Base-by-base conservation (phyloP, 2,113 vertebrate genomes). In the Melanerpes formicivorus region DNA sequence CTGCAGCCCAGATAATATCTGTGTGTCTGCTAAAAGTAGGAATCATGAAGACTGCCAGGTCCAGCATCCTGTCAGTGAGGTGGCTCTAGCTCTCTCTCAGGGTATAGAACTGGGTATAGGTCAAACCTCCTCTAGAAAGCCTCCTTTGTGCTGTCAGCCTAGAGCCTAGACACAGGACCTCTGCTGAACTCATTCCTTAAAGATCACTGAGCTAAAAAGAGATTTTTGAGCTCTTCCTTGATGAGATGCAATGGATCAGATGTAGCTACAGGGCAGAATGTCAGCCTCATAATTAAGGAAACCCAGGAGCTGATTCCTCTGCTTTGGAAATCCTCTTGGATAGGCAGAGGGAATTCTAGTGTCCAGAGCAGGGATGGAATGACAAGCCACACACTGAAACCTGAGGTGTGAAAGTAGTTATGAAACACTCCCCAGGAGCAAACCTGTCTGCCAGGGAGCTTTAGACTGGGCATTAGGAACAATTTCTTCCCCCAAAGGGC, bases 111-210 rank as follows among this genome's bases (percentile, higher is more conserved):
- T 58, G 30, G 50, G 22, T 32, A 56, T 5, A 55, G 25, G 23
- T 67, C 60, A 73, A 40, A 52, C 4, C 32, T 46, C 50, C 29
- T 78, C n/a, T 12, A 40, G 34, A 34, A 37, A 14, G 1, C 15
- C 7, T 34, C 26, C 37, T 34, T 0, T 59, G 6, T 22, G 44
- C 34, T n/a, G 25, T 34, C 27, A 48, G 0, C 25, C 25, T 27
- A 18, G 10, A 34, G 65, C 40, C 22, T 34, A 48, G n/a, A n/a
- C 18, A 3, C 52, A 59, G 10, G 32, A 16, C 32, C 23, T 11
- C 55, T 63, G 25, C 6, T 77, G 14, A 29, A 3, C 9, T 6
- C 12, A 2, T 59, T 48, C 32, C 70, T 55, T 80, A 15, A 70
- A 77, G 26, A 25, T 32, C 8, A 15, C 0, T n/a, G 40, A 73